Base-by-base conservation (phyloP, 2,797 vertebrate genomes). In the Manis javanica region DNA sequence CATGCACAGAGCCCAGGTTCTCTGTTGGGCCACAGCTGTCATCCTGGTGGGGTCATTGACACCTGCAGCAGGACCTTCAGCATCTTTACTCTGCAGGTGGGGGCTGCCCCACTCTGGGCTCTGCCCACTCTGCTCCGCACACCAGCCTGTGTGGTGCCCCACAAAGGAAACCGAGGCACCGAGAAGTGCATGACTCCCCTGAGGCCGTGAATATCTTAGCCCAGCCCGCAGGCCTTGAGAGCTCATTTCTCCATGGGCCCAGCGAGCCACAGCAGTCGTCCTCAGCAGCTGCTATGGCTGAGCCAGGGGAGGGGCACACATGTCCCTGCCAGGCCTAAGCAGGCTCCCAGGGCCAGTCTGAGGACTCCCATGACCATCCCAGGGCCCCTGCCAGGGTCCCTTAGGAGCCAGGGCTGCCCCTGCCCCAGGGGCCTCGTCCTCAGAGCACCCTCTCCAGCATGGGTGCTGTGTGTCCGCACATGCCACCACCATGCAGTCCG, bases 1-100 rank as follows among this genome's bases (percentile, higher is more conserved):
- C 29, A 10, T 7, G 59, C 53, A 13, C 51, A 69, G 53, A 0
- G 2, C 19, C 34, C 10, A 1, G 0, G 10, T 3, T 29, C 49
- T 55, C 24, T 29, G 49, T 21, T 31, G 63, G 29, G 11, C 64
- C 34, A 15, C 1, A 69, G 83, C 53, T 1, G 15, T 26, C 64
- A 53, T n/a, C 18, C 10, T 37, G 63, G 29, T 1, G 14, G 63
- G 21, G 19, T 23, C 7, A 0, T 4, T n/a, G 29, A 19, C 15
- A 18, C 55, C 78, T 46, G 46, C 46, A 46, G 46, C 46, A 46
- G 26, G 49, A 3, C 34, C 37, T 23, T 7, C 29, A 10, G 13
- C 37, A 3, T 31, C 53, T 72, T 0, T 15, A 37, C 53, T 57
- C 5, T 37, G n/a, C 2, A 3, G 34, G 13, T 16, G 23, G 75